phyloP scores from a whole-genome alignment of 2,113 vertebrate species.

The Cyanistes caeruleus region DNA sequence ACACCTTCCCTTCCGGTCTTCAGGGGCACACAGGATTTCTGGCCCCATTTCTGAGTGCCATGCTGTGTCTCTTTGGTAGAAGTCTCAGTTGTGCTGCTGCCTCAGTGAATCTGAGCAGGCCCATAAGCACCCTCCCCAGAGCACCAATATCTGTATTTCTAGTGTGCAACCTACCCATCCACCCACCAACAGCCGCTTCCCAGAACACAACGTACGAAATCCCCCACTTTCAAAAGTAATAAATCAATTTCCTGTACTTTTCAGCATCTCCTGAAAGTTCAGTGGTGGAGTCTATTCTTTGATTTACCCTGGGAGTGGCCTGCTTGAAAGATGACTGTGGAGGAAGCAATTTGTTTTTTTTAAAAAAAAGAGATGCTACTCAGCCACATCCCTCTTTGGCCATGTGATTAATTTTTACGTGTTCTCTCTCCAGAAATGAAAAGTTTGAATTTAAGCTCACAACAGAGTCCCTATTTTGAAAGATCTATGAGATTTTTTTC shows the following conservation, averaged over 20 bases:
- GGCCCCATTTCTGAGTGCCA: not conserved
- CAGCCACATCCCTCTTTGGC: not conserved
- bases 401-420: not conserved
- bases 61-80: not conserved
- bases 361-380: not conserved
- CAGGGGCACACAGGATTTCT: fast-evolving
- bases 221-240: not conserved
- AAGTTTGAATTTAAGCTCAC: not conserved
- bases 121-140: fast-evolving
- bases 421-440: not conserved
- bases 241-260: not conserved
- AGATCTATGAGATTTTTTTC: not conserved
- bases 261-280: not conserved
- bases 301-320: not conserved
- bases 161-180: not conserved
- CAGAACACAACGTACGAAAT: fast-evolving
- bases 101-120: not conserved
- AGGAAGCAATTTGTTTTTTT: fast-evolving
- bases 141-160: not conserved
- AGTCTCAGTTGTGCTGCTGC: not conserved
- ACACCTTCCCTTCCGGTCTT: not conserved
- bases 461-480: not conserved
- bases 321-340: not conserved
- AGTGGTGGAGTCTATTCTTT: not conserved
- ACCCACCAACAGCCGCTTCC: not conserved